Evolutionary conservation across 1,140 invertebrate species (phyloP).

Genomic region (Mactra quadrangularis): DNA sequence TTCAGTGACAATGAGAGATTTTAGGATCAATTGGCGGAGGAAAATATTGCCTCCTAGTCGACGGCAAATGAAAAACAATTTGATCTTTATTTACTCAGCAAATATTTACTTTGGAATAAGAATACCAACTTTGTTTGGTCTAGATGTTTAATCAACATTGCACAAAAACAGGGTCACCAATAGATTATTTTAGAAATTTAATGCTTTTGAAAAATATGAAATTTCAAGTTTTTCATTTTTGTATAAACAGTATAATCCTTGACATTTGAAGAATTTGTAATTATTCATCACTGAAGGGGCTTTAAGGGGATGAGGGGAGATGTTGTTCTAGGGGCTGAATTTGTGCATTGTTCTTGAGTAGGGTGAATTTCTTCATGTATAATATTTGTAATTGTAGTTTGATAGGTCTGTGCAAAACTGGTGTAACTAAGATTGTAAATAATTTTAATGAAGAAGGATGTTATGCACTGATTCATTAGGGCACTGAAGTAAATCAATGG

Average conservation of each 20-base stretch:
- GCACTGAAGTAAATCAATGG: too few relatives aligned
- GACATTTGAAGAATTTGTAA: constrained; percentile 45
- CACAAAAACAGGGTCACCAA: constrained; percentile 46
- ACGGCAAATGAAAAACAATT: constrained; percentile 62
- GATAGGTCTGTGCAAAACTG: too few relatives aligned
- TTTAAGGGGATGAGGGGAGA: too few relatives aligned
- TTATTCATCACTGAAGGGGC: neutral
- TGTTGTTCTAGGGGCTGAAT: too few relatives aligned
- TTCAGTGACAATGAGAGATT: constrained; percentile 56
- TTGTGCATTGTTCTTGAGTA: too few relatives aligned
- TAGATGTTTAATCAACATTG: constrained; percentile 58
- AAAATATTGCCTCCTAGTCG: constrained; percentile 62
- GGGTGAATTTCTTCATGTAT: too few relatives aligned
- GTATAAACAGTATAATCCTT: constrained; percentile 50
- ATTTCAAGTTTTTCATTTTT: constrained; percentile 49
- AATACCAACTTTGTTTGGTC: constrained; percentile 59
- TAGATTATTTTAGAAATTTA: constrained; percentile 63
- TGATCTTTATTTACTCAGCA: constrained; percentile 59
- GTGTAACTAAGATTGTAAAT: too few relatives aligned
- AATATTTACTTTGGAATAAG: constrained; percentile 62
- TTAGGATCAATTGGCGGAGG: constrained; percentile 60
- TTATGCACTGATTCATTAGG: too few relatives aligned
- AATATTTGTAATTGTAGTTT: too few relatives aligned
- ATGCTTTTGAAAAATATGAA: constrained; percentile 62
- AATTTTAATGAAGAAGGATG: too few relatives aligned